Evolutionary conservation across 2,797 vertebrate genomes (phyloP).

Genomic region (Catamblyrhynchus diadema): DNA sequence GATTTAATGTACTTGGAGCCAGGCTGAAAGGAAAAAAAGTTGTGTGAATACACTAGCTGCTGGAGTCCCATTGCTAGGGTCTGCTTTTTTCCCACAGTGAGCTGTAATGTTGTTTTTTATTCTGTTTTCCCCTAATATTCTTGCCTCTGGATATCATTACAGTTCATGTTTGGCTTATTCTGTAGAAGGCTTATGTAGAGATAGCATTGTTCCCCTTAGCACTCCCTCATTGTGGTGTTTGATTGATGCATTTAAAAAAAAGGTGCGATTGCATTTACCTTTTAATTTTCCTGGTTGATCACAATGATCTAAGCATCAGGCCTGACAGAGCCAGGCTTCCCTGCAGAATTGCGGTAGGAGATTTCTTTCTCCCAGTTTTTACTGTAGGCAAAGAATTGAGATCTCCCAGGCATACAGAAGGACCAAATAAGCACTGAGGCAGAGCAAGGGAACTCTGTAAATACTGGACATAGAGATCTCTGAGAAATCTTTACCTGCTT

Average conservation of each 20-base stretch:
- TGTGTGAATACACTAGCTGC: not conserved
- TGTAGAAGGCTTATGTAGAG: not conserved
- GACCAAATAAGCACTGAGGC: not conserved
- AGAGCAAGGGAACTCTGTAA: not conserved
- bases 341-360: not conserved
- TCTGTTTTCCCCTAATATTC: not conserved
- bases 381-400: not conserved
- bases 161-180: not conserved
- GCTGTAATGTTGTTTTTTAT: not conserved
- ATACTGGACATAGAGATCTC: not conserved
- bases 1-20: not conserved
- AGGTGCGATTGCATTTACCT: not conserved
- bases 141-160: not conserved
- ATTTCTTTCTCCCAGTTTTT: not conserved
- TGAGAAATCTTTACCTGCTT: slow-evolving; percentile 33
- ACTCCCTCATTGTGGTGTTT: not conserved
- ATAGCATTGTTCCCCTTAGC: not conserved
- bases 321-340: not conserved
- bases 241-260: not conserved
- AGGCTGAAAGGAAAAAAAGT: not conserved
- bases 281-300: not conserved
- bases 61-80: not conserved
- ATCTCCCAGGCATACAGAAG: not conserved
- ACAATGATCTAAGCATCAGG: not conserved
- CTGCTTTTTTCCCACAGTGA: not conserved